These are phyloP conservation scores for Eupithecia subfuscata DNA, from an alignment of 2,888 invertebrate genomes.

Conservation along the genomic window DNA sequence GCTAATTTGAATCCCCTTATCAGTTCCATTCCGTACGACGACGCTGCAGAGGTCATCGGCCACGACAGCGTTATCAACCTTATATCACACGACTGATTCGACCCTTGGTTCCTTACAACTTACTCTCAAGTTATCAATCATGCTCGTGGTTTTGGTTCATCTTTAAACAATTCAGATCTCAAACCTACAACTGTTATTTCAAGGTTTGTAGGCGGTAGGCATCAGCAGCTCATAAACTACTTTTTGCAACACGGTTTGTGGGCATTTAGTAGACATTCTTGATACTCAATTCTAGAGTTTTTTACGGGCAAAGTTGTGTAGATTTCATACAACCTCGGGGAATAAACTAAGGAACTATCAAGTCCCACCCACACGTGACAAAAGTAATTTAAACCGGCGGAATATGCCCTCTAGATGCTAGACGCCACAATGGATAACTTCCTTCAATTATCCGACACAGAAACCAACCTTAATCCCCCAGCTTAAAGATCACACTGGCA, in stretches of 20 bases:
- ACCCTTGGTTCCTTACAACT: constrained; percentile 15
- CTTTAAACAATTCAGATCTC: not conserved
- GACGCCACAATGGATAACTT: constrained; percentile 38
- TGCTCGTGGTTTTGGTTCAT: not conserved
- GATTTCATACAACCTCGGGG: constrained; percentile 17
- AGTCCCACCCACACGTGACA: constrained; percentile 31
- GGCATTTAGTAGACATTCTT: not conserved
- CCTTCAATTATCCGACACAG: constrained; percentile 22
- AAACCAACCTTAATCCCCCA: constrained; percentile 25
- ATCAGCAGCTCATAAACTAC: not conserved
- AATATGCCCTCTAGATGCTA: constrained; percentile 24
- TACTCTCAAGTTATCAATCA: not conserved
- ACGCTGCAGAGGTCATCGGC: constrained; percentile 30
- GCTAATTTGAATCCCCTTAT: not conserved
- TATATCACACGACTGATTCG: constrained; percentile 34
- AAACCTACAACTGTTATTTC: not conserved
- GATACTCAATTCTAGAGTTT: not conserved
- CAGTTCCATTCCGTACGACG: constrained; percentile 15
- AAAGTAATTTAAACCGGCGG: constrained; percentile 36
- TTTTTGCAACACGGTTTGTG: too few species aligned
- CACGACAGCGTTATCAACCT: constrained; percentile 35
- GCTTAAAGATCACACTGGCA: constrained; percentile 22
- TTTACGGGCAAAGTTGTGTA: constrained; percentile 5
- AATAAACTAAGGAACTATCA: constrained; percentile 22
- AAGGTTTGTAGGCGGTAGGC: not conserved